These are phyloP conservation scores for Theristicus caerulescens DNA, from an alignment of 2,113 vertebrate species.

Conservation along the genomic window DNA sequence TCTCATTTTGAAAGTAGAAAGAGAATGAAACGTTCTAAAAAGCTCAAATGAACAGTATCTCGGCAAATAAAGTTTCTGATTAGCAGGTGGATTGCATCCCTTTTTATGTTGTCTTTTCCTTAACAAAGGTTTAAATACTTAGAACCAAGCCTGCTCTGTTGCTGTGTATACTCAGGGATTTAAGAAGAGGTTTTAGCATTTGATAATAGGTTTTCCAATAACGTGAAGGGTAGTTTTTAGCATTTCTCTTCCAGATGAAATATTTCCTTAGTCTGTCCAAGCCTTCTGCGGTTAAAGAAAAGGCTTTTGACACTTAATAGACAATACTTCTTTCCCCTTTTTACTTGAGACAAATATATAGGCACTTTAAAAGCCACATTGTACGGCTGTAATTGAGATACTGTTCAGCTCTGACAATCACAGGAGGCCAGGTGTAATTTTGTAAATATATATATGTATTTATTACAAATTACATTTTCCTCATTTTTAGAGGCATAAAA, in stretches of 20 bases:
- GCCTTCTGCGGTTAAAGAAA: constrained; percentile 68
- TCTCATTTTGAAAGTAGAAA: constrained; percentile 4
- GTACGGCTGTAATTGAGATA: constrained; percentile 63
- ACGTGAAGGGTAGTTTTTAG: constrained; percentile 77
- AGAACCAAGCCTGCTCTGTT: constrained; percentile 62
- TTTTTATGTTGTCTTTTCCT: constrained; percentile 67
- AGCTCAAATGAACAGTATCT: constrained; percentile 53
- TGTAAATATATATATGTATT: constrained; percentile 56
- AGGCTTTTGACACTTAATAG: constrained; percentile 76
- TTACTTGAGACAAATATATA: constrained; percentile 65
- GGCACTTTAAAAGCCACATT: constrained; percentile 54
- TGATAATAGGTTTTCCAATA: constrained; percentile 79
- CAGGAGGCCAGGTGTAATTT: constrained; percentile 49
- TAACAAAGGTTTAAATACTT: constrained; percentile 70
- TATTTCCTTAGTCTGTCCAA: constrained; percentile 77
- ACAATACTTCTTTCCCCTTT: constrained; percentile 64
- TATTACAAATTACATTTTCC: constrained; percentile 51
- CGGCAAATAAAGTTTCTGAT: constrained; percentile 65
- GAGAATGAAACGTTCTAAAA: constrained; percentile 49
- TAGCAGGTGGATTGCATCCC: constrained; percentile 67
- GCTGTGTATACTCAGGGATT: constrained; percentile 62
- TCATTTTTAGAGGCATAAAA: constrained; percentile 40
- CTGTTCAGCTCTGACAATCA: constrained; percentile 55
- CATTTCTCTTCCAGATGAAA: constrained; percentile 75
- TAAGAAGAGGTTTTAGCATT: constrained; percentile 72